Evolutionary conservation across 2,797 vertebrate genomes (phyloP), one percentile per base, ranked within the genome.

Genomic region (Mallotus villosus): DNA sequence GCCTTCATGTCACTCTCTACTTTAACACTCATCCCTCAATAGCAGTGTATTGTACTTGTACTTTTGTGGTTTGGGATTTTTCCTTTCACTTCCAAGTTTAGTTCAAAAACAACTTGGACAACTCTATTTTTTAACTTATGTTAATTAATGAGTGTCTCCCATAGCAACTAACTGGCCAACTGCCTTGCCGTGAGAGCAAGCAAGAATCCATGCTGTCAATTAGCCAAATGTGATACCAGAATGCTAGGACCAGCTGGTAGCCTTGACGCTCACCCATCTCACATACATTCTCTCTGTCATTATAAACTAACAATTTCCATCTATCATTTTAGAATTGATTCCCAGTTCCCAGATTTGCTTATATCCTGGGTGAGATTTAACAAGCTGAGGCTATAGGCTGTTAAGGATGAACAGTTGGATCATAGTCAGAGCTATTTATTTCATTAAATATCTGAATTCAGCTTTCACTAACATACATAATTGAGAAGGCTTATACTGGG

Each of bases 141-240:
- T 83, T 89, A 87, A 87, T 83, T 89, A 86, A 87, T 87, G 82
- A 90, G 83, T 78, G 64, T 82, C 63, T 85, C 77, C 59, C 69
- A 51, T 41, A 46, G 74, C 81, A 84, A 84, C 77, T 27, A 34
- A 53, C 78, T 78, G 84, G 78, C 86, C 84, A 84, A 77, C 73
- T 84, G 82, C 67, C 81, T 83, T 80, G 80, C 78, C 78, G 80
- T 78, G 81, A 61, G 77, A 75, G 78, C 78, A 81, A 84, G 84
- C 85, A 81, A 83, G 81, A 88, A 83, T 84, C 77, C 83, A 81
- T 80, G 80, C 85, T 87, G 82, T 90, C 86, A 87, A 74, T 84
- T 85, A 85, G 55, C 59, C 68, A 49, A 41, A 27, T 68, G 25
- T 57, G 53, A 51, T 32, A 27, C 64, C 53, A 32, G 51, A 68